Conservation (phyloP, 2,113 vertebrate species). For the Channa argus region DNA sequence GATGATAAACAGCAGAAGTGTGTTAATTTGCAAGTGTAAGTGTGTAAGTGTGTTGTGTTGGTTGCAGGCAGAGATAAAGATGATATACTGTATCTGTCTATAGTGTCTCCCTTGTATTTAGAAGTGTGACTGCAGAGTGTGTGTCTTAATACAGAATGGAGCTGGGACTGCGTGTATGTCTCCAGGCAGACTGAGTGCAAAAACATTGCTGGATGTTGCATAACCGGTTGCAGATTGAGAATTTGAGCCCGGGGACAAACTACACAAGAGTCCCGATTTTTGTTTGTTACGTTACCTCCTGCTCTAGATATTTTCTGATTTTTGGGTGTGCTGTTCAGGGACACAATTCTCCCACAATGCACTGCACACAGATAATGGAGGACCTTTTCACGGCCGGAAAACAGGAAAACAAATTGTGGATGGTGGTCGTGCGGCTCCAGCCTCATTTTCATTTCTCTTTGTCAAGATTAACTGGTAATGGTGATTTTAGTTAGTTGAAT, state of each 20-base stretch:
- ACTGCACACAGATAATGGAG: too few species aligned
- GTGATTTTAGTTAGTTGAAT: too few species aligned
- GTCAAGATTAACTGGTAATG: too few species aligned
- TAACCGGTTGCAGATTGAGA: not conserved
- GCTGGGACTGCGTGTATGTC: not conserved
- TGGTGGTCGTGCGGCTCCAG: too few species aligned
- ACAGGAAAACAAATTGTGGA: too few species aligned
- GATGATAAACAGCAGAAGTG: slow-evolving; percentile 70
- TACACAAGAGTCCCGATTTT: too few species aligned
- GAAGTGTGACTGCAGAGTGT: slow-evolving; percentile 4
- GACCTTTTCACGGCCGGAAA: too few species aligned
- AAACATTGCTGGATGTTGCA: not conserved
- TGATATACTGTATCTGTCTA: slow-evolving; percentile 52
- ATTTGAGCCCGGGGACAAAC: not conserved
- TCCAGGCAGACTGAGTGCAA: not conserved
- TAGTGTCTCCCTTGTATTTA: slow-evolving; percentile 25
- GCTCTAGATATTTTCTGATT: too few species aligned
- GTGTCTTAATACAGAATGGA: slow-evolving; percentile 9
- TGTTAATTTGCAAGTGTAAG: slow-evolving; percentile 60
- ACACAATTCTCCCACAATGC: too few species aligned
- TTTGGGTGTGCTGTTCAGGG: too few species aligned
- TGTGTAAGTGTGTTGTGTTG: slow-evolving; percentile 27
- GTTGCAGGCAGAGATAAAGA: slow-evolving; percentile 57
- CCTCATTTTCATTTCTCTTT: too few species aligned
- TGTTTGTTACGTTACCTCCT: too few species aligned